Evolutionary conservation across 2,888 invertebrate genomes (phyloP).

Genomic region (Noctuana brunneofusca): DNA sequence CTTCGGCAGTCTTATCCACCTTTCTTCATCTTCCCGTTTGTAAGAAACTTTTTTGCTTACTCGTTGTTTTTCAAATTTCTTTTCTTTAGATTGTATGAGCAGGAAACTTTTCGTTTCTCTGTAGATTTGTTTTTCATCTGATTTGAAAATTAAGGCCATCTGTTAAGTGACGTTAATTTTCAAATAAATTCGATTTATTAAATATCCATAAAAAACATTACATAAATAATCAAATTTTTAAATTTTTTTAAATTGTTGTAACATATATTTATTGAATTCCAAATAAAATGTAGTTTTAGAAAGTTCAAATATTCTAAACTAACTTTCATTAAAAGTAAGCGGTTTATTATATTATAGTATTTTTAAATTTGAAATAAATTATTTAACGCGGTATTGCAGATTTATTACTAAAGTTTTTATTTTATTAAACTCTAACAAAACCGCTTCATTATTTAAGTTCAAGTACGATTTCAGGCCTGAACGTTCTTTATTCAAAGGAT

Average conservation of each 20-base stretch:
- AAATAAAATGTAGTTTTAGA: no score
- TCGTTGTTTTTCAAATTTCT: constrained; percentile 25
- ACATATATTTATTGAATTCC: no score
- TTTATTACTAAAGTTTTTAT: constrained; percentile 6
- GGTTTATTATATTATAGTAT: no score
- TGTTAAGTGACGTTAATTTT: neutral
- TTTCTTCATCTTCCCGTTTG: constrained; percentile 20
- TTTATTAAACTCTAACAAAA: neutral
- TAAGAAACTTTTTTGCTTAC: constrained; percentile 27
- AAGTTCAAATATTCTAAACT: neutral
- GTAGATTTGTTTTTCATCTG: constrained; percentile 7
- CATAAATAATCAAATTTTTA: no score
- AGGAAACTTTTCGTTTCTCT: constrained; percentile 2
- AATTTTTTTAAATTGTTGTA: no score
- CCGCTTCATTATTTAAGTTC: neutral
- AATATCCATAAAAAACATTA: no score
- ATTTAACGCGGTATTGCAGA: neutral
- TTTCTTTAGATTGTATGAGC: constrained; percentile 15
- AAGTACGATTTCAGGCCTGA: neutral
- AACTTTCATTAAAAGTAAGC: no score
- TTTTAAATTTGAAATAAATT: no score
- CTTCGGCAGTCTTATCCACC: constrained; percentile 27
- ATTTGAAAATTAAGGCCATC: neutral
- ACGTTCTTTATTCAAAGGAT: constrained; percentile 11
- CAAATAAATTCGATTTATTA: neutral